Percentiles rank a stretch among this genome's conserved stretches.
These are phyloP conservation scores for Scaptomyza parva DNA, from an alignment of 2,888 invertebrate genomes.

Conservation along the genomic window DNA sequence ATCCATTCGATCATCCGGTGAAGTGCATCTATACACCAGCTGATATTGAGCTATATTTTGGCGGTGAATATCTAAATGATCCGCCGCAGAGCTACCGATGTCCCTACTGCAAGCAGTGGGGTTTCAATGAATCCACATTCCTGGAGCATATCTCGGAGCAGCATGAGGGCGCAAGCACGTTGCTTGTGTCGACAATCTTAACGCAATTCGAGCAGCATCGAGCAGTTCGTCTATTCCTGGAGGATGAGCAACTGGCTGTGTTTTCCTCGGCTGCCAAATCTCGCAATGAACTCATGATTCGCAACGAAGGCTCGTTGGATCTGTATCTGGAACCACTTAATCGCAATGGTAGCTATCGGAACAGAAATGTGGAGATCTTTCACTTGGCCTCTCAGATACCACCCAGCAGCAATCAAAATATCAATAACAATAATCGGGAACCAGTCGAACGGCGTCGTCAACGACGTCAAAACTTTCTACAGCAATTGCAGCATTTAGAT, in stretches of 20 bases:
- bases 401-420: constrained; percentile 17
- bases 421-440: constrained; percentile 17
- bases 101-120: constrained; percentile 71
- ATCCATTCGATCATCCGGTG: constrained; percentile 68
- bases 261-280: constrained; percentile 56
- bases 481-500: neutral
- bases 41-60: constrained; percentile 66
- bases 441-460: constrained; percentile 35
- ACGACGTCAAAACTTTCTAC: neutral
- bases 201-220: constrained; percentile 67
- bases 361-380: constrained; percentile 9
- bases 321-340: constrained; percentile 61
- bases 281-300: constrained; percentile 56
- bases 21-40: constrained; percentile 58
- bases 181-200: constrained; percentile 65
- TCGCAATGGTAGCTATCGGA: constrained; percentile 65
- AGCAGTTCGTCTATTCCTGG: constrained; percentile 64
- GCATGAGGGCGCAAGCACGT: constrained; percentile 55
- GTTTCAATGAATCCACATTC: constrained; percentile 66
- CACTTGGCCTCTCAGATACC: neutral
- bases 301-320: constrained; percentile 49
- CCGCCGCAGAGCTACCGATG: constrained; percentile 71
- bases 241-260: constrained; percentile 66
- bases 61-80: constrained; percentile 66
- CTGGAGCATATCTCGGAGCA: constrained; percentile 58